Conservation (phyloP, 2,113 vertebrate genomes). For the Saguinus midas region DNA sequence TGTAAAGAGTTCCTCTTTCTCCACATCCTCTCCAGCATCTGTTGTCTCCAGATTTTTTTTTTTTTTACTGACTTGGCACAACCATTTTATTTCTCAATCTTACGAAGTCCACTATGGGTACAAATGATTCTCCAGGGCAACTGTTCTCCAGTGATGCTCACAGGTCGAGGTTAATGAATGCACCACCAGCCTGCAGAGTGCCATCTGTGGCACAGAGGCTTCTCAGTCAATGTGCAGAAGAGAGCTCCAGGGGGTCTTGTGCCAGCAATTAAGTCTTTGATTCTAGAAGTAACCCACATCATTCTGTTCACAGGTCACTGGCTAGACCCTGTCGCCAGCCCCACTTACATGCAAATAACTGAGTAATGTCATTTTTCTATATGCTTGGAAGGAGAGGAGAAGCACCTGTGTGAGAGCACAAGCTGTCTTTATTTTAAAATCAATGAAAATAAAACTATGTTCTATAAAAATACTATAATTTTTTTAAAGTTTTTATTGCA, state of each 20-base stretch:
- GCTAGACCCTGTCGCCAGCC: neutral
- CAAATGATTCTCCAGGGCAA: neutral
- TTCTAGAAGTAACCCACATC: neutral
- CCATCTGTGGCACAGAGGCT: neutral
- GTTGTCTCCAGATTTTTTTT: too few relatives aligned
- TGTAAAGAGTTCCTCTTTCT: too few relatives aligned
- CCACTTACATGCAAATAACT: neutral
- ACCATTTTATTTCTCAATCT: neutral
- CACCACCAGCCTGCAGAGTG: rapidly evolving
- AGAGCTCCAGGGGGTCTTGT: rapidly evolving
- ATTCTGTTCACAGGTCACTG: neutral
- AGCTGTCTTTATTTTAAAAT: neutral
- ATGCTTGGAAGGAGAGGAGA: neutral
- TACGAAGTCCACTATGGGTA: neutral
- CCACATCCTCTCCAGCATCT: too few relatives aligned
- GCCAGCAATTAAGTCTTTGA: neutral
- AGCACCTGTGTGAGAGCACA: neutral
- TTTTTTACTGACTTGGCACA: neutral
- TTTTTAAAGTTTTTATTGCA: neutral
- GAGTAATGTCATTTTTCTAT: neutral
- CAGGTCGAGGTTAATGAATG: neutral
- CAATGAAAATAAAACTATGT: neutral
- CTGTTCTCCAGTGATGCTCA: neutral
- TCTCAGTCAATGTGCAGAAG: neutral
- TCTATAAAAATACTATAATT: neutral